Base-by-base conservation (phyloP, 2,113 vertebrate genomes). In the Eulemur rufifrons region DNA sequence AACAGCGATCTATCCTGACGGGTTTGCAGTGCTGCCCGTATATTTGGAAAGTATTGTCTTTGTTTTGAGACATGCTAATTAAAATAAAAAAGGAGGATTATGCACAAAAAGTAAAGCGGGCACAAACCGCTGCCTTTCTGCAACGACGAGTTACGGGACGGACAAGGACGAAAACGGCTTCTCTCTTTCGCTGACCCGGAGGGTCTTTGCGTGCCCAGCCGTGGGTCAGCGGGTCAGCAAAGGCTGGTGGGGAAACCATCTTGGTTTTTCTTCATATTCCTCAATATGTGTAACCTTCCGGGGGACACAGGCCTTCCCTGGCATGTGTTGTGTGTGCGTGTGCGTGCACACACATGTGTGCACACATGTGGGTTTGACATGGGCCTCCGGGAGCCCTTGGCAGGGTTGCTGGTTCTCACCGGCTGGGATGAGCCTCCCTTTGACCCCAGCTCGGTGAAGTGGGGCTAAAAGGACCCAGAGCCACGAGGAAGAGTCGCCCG, bases 21-120 rank as follows among this genome's bases (percentile, higher is more conserved):
- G 8, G 27, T 83, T 85, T 94, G 64, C 87, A 76, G 20, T 12
- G 6, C 34, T 64, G 39, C 29, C 39, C 3, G 0, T 20, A 39
- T 34, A 25, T 95, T 63, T 45, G 18, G 14, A 71, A 94, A 96
- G 61, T 84, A 87, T 34, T 77, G n/a, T 93, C 93, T 90, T 97
- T 52, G 92, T 29, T 59, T 74, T 94, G 37, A 95, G 86, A 66
- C n/a, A 15, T 10, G 59, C 89, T 84, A 50, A 95, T 95, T 89
- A 69, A 68, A 87, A 63, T 27, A 5, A 94, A 93, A 95, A 69
- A 23, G 66, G 34, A 50, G 45, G 54, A 42, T 92, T 74, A 89
- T 42, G 14, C 39, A 32, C 39, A 34, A 15, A 86, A 96, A 85
- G 10, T 4, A 42, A 83, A 34, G 39, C 34, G 64, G 52, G 50